Percentiles rank a stretch among this genome's conserved stretches.
Conservation (phyloP, 1,140 invertebrate genomes). For the Pachypeltis micranthus region DNA sequence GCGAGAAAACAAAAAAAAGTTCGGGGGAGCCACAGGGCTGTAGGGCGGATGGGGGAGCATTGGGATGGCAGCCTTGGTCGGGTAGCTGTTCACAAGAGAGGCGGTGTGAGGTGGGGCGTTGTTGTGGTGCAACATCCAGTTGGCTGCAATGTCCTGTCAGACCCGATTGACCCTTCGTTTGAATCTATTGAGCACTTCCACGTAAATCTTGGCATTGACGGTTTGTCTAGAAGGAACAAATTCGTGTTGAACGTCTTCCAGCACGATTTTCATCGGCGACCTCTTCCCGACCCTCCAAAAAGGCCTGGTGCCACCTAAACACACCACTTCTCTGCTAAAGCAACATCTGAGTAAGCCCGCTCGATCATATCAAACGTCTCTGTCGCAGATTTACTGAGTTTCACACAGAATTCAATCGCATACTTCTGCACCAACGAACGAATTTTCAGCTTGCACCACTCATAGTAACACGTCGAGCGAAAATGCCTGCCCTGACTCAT, state of each 20-base stretch:
- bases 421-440: neutral
- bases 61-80: no score
- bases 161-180: neutral
- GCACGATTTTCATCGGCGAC: neutral
- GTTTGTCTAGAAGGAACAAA: neutral
- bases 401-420: neutral
- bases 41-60: neutral
- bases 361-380: neutral
- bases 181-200: neutral
- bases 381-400: neutral
- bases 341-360: neutral
- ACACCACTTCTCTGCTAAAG: neutral
- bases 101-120: no score
- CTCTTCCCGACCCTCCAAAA: neutral
- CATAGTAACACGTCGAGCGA: neutral
- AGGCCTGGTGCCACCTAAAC: no score
- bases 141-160: neutral
- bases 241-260: neutral
- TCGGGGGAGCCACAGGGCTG: neutral
- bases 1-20: neutral
- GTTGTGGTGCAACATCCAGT: neutral
- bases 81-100: neutral
- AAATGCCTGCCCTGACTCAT: neutral
- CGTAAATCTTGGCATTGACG: neutral
- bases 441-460: neutral